phyloP scores from a whole-genome alignment of 2,888 invertebrate genomes.

The Plebejus anna region DNA sequence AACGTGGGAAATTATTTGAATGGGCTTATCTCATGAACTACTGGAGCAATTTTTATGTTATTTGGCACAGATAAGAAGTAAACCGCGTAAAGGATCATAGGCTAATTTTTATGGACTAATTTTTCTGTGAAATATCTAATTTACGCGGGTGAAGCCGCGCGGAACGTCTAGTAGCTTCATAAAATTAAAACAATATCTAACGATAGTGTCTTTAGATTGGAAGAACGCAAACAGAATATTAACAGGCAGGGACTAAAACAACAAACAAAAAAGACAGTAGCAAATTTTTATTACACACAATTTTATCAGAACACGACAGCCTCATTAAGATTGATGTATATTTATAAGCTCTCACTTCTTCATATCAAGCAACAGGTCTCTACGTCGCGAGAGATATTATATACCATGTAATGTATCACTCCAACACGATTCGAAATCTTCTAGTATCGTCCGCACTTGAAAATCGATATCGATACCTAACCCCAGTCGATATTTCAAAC shows the following conservation, averaged over 20 bases:
- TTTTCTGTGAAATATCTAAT: too few relatives aligned
- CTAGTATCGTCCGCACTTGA: constrained; percentile 43
- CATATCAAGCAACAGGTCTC: constrained; percentile 69
- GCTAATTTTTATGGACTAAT: too few relatives aligned
- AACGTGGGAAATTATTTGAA: too few relatives aligned
- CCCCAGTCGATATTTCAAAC: constrained; percentile 51
- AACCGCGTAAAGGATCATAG: too few relatives aligned
- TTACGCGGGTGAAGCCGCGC: too few relatives aligned
- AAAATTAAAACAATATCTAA: not conserved
- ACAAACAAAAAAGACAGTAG: not conserved
- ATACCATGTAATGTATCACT: constrained; percentile 71
- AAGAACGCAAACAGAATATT: not conserved
- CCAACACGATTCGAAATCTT: constrained; percentile 50
- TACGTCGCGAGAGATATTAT: constrained; percentile 66
- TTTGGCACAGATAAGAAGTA: too few relatives aligned
- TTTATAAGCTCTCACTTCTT: constrained; percentile 45
- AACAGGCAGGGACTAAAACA: not conserved
- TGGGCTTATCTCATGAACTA: too few relatives aligned
- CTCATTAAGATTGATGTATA: constrained; percentile 36
- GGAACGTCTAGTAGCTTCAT: too few relatives aligned
- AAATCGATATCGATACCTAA: constrained; percentile 45
- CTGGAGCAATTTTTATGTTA: too few relatives aligned
- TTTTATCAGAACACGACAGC: constrained; percentile 24
- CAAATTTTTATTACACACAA: not conserved
- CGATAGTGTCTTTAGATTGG: not conserved